Evolutionary conservation across 2,888 invertebrate species (phyloP), one percentile per base, ranked within the genome.

Genomic region (Drosophila nr. perissopoda): DNA sequence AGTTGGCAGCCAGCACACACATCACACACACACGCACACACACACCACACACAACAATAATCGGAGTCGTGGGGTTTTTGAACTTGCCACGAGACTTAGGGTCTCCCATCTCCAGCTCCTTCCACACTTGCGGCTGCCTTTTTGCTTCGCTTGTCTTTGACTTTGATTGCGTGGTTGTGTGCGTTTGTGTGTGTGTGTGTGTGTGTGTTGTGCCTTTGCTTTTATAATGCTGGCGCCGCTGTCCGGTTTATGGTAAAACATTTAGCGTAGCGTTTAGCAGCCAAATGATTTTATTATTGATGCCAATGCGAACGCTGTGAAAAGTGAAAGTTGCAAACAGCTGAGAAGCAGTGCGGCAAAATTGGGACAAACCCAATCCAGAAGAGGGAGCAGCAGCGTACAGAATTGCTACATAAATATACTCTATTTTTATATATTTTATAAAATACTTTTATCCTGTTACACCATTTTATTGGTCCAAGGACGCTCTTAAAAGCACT

Each of bases 231-330:
- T 68, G 77, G 83, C 82, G 87, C 71, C 79, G 70, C 25, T 34
- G 70, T 57, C 67, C 59, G 64, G 57, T 66, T 85, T 88, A 88
- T 85, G 79, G 88, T 86, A 58, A 79, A 79, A 71, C 86, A 86
- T 88, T 86, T 88, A 88, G 81, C 83, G 70, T 67, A 74, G 42
- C 86, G 69, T 76, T 85, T 79, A 85, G 70, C 79, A 79, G 85
- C 79, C 76, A 79, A 86, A 86, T 86, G 88, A 70, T 73, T 86
- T 85, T 77, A 86, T 82, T 87, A 85, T 79, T 81, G 81, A 84
- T 77, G 76, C 57, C 81, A 49, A 36, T 60, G 57, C 57, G 49
- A 58, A 51, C 54, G 16, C 63, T 51, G 59, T 56, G n/a, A 48
- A 82, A 83, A 82, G 82, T 69, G 82, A 82, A 82, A 82, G 83